Evolutionary conservation across 2,113 vertebrate genomes (phyloP).

Genomic region (Ramphastos sulfuratus): DNA sequence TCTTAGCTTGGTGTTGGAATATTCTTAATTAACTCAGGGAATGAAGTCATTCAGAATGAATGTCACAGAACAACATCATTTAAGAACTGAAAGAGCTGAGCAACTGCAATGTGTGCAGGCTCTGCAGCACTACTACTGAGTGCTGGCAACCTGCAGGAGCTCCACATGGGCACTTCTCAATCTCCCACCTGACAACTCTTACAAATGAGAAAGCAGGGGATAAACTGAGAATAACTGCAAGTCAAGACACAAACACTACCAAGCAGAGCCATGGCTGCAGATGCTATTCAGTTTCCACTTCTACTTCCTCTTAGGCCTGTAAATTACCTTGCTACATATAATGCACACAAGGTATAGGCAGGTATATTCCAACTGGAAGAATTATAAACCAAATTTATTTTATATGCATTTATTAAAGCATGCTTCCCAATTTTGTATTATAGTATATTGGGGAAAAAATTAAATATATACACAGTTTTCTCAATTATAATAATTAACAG

Average conservation of each 20-base stretch:
- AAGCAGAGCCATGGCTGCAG: not conserved
- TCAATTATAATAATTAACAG: not conserved
- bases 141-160: accelerated
- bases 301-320: not conserved
- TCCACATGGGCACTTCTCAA: not conserved
- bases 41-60: not conserved
- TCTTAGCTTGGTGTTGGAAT: not conserved
- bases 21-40: not conserved
- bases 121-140: not conserved
- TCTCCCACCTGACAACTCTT: not conserved
- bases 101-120: accelerated
- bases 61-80: not conserved
- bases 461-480: not conserved
- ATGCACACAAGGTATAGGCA: not conserved
- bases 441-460: not conserved
- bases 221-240: not conserved
- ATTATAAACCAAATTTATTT: not conserved
- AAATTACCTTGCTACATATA: not conserved
- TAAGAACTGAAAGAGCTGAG: not conserved
- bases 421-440: not conserved
- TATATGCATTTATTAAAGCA: not conserved
- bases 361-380: not conserved
- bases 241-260: not conserved
- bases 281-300: not conserved
- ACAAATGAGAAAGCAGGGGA: too few relatives aligned